Base-by-base conservation (phyloP, 2,888 invertebrate genomes). In the Chloromyia formosa region DNA sequence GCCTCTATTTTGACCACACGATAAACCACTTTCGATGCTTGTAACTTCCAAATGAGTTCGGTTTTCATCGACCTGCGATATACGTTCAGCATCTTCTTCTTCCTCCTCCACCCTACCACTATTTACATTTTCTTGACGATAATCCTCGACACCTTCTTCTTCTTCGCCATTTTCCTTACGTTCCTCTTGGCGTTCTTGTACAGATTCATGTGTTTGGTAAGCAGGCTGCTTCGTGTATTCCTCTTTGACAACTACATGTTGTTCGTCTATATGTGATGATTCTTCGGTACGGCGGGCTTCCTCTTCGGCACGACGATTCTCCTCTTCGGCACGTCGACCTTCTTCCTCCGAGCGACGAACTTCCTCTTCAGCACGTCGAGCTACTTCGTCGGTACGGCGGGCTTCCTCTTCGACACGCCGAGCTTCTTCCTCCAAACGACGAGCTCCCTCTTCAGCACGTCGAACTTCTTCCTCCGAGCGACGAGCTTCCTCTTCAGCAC, bases 1-100 rank as follows among this genome's bases (percentile, higher is more conserved):
- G 10, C 86, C 86, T 54, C 82, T 82, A 75, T 86, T 85, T 23
- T 82, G 77, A 7, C 84, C 85, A 80, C 88, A 88, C 49, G 79
- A 78, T 9, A 49, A 45, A 12, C 14, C 9, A n/a, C 14, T 18
- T 20, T 40, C 40, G 5, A 4, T 7, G 9, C 18, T 18, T 14
- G 22, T 54, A 0, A 71, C 42, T 58, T 73, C 73, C 49, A 73
- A 56, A 49, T 73, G 73, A 18, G 45, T 64, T 40, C 42, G 35
- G 0, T 82, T 72, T 0, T 82, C 81, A 14, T 84, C 82, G 0
- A 82, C 78, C 61, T 73, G 68, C 0, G 54, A 22, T 60, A 45
- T 18, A 23, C 74, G 69, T 53, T 76, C 76, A 3, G 45, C 58
- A 14, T 66, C 66, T 1, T 18, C 22, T 45, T 45, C 22, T 53